phyloP scores from a whole-genome alignment of 1,140 invertebrate genomes.

The Micrasema minimum region DNA sequence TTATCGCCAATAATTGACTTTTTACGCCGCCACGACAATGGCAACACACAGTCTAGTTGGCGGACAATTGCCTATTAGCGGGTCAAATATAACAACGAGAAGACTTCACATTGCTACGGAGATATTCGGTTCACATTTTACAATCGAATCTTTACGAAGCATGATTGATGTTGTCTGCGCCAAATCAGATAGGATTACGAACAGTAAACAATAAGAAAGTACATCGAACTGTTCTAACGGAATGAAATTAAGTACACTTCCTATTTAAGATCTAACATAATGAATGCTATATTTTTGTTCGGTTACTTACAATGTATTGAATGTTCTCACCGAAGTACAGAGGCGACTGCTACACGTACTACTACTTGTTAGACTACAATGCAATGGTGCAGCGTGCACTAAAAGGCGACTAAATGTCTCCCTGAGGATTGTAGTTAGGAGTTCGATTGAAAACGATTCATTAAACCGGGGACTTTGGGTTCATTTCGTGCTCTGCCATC shows the following conservation, averaged over 20 bases:
- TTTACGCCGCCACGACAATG: slow-evolving; percentile 7
- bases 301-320: no score
- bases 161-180: no score
- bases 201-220: no score
- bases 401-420: slow-evolving; percentile 13
- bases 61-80: not conserved
- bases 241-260: no score
- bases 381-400: slow-evolving; percentile 15
- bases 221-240: no score
- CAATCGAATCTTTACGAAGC: no score
- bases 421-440: slow-evolving; percentile 38
- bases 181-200: no score
- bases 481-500: slow-evolving; percentile 32
- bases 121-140: no score
- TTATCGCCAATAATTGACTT: slow-evolving; percentile 25
- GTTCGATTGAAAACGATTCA: slow-evolving; percentile 46
- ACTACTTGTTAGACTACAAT: slow-evolving; percentile 6
- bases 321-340: not conserved
- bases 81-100: not conserved
- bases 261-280: no score
- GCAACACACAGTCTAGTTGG: not conserved
- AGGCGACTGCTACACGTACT: not conserved
- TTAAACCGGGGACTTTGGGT: slow-evolving; percentile 37
- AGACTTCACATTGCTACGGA: no score
- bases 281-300: no score